These are phyloP conservation scores for Heliconius congener DNA, from an alignment of 1,140 invertebrate genomes.

Conservation along the genomic window DNA sequence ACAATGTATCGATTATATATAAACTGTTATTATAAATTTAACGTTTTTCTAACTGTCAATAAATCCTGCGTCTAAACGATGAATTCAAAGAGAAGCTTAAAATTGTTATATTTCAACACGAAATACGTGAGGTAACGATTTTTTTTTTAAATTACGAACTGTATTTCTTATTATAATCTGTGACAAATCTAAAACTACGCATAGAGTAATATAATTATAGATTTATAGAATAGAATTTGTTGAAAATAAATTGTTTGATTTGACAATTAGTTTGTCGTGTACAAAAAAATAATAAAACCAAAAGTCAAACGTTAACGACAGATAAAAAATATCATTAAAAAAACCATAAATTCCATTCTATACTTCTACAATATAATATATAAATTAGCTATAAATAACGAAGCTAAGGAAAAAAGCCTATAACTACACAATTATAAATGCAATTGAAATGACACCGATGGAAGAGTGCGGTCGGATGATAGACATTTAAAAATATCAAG, in stretches of 20 bases:
- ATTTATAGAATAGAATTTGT: constrained; percentile 21
- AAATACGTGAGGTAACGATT: constrained; percentile 41
- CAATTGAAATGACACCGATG: constrained; percentile 43
- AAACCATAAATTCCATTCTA: background rate
- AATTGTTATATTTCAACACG: constrained; percentile 37
- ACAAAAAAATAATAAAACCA: background rate
- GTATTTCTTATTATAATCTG: constrained; percentile 33
- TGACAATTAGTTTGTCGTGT: background rate
- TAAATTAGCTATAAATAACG: constrained; percentile 30
- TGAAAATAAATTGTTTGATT: background rate
- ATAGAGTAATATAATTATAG: constrained; percentile 24
- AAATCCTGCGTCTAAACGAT: constrained; percentile 13
- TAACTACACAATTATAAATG: constrained; percentile 44
- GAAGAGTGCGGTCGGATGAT: constrained; percentile 26
- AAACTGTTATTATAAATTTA: constrained; percentile 21
- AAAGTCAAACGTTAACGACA: background rate
- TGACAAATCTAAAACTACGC: constrained; percentile 36
- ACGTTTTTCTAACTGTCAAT: constrained; percentile 14
- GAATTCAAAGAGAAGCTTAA: constrained; percentile 20
- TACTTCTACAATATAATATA: background rate
- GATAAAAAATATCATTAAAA: background rate
- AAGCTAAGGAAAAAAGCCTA: constrained; percentile 39
- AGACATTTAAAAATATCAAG: background rate
- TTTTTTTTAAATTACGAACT: constrained; percentile 31
- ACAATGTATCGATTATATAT: background rate